Percentiles rank a stretch among this genome's conserved stretches.
phyloP scores from a whole-genome alignment of 2,888 invertebrate genomes.

The Melitaea athalia region DNA sequence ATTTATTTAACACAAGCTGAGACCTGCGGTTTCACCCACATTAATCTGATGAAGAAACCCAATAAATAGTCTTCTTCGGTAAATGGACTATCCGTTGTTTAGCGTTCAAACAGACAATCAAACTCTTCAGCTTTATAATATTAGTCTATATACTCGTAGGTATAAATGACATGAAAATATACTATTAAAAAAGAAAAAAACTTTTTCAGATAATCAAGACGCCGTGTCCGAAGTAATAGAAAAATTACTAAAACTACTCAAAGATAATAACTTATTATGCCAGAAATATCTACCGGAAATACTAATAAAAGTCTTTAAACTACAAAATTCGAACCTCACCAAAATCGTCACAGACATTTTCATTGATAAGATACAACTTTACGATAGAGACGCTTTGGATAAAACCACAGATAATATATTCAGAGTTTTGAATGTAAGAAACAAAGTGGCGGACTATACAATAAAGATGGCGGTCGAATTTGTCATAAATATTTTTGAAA shows the following conservation, averaged over 20 bases:
- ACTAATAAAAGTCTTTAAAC: constrained; percentile 42
- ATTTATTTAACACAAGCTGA: no score
- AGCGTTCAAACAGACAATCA: no score
- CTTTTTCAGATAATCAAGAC: constrained; percentile 53
- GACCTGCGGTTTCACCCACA: no score
- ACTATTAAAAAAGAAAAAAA: background rate
- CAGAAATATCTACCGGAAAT: constrained; percentile 50
- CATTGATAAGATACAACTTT: constrained; percentile 55
- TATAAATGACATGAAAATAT: background rate
- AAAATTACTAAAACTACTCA: constrained; percentile 49
- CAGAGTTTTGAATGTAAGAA: constrained; percentile 32
- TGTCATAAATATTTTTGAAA: constrained; percentile 38
- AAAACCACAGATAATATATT: constrained; percentile 37
- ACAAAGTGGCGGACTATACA: constrained; percentile 19
- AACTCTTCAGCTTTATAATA: no score
- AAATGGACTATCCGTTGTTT: no score
- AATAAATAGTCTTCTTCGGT: no score
- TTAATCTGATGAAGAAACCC: no score
- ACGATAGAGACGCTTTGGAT: constrained; percentile 39
- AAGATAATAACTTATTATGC: constrained; percentile 52
- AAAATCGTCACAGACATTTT: constrained; percentile 47
- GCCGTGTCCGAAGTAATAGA: constrained; percentile 53
- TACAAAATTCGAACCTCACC: constrained; percentile 40
- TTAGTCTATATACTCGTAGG: background rate
- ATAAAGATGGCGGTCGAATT: constrained; percentile 40